Evolutionary conservation across 2,888 invertebrate species (phyloP).

Genomic region (Orgyia antiqua): DNA sequence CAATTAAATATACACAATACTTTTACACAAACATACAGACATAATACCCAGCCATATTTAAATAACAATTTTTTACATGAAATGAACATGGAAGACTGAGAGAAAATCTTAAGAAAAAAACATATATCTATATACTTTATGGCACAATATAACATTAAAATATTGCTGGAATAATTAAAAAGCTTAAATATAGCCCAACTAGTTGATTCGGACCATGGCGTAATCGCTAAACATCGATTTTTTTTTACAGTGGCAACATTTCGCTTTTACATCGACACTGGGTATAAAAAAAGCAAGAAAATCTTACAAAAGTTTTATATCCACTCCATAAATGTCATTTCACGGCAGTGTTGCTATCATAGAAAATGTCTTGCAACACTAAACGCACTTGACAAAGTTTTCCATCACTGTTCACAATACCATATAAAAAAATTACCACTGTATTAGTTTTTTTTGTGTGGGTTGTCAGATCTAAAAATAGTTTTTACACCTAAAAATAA

Average conservation of each 20-base stretch:
- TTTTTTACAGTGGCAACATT: conserved; percentile 29
- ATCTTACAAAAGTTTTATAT: conserved; percentile 18
- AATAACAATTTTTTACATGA: conserved; percentile 14
- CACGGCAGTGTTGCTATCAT: conserved; percentile 22
- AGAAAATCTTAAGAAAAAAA: conserved; percentile 13
- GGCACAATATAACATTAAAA: conserved; percentile 24
- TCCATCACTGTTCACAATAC: conserved; percentile 6
- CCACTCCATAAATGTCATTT: conserved; percentile 20
- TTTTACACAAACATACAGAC: conserved; percentile 16
- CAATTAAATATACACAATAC: conserved; percentile 31
- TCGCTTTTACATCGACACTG: conserved; percentile 17
- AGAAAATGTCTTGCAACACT: conserved; percentile 21
- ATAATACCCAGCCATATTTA: conserved; percentile 17
- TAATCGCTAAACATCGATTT: conserved; percentile 31
- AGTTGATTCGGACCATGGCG: conserved; percentile 24
- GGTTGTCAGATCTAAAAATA: conserved; percentile 18
- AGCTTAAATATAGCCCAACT: conserved; percentile 18
- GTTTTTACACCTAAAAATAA: conserved; percentile 20
- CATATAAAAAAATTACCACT: conserved; percentile 14
- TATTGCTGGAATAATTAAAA: conserved; percentile 16
- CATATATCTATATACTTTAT: conserved; percentile 22
- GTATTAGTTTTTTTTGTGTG: conserved; percentile 9
- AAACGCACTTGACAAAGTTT: conserved; percentile 5
- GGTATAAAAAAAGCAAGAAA: conserved; percentile 23
- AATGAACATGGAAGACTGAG: conserved; percentile 42